Base-by-base conservation (phyloP, 2,888 invertebrate genomes). In the Volucella zonaria region DNA sequence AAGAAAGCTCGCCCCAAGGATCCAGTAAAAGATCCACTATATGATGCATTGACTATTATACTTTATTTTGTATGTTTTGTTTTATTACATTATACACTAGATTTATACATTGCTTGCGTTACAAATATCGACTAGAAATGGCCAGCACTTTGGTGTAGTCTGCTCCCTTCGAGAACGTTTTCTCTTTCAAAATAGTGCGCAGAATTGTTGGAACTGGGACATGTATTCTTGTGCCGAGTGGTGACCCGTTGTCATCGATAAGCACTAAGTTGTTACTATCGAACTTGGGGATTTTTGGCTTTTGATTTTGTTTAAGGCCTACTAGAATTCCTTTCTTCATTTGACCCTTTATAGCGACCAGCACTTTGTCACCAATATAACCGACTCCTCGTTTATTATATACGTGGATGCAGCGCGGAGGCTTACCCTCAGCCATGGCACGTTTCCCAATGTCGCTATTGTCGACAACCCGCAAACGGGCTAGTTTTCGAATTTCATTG, bases 221-320 rank as follows among this genome's bases (percentile, higher is more conserved):
- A 88, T 97, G 96, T 88, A 99, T 97, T 88, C 99, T 94, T 1
- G 97, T 99, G 15, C 99, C 99, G 3, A 99, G 92, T 0, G 99
- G 99, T 12, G 96, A 95, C 15, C 99, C 99, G 89, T 94, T 96
- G 89, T 99, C 98, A 89, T 99, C 98, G 52, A 99, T 96, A 0
- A 99, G 93, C 1, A 99, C 99, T 71, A 99, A 92, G 92, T 99
- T 99, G 91, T 99, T 99, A 89, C 96, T 96, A 91, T 99, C 99
- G 91, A 97, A 98, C 90, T 96, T 96, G 0, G 99, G 98, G 47
- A 97, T 93, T 91, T 96, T 95, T 0, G 95, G 92, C 74, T 94
- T 93, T 90, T 98, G 98, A 68, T 94, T 95, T 89, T 96, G 96
- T 90, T 96, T 97, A 62, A 97, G 92, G 0, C 99, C 99, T 2